Evolutionary conservation across 2,113 vertebrate species (phyloP).

Genomic region (Tauraco erythrolophus): DNA sequence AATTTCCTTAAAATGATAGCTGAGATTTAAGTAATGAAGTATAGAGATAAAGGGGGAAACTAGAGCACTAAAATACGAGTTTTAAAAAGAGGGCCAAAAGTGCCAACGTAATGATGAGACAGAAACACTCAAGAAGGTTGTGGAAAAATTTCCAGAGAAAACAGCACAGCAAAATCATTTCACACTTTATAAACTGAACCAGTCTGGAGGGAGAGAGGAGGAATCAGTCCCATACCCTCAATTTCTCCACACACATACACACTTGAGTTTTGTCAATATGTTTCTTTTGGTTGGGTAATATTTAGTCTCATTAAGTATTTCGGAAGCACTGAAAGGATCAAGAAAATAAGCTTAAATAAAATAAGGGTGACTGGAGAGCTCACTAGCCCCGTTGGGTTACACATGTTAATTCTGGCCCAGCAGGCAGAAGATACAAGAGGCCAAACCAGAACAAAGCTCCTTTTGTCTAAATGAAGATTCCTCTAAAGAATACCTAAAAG

Average conservation of each 20-base stretch:
- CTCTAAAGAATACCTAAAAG: constrained; percentile 2
- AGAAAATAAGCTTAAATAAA: constrained; percentile 9
- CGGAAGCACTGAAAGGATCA: neutral
- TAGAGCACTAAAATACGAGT: neutral
- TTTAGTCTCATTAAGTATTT: neutral
- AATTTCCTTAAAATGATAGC: neutral
- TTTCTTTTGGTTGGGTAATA: neutral
- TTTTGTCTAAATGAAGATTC: constrained; percentile 22
- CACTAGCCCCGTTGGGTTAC: neutral
- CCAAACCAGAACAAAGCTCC: constrained; percentile 13
- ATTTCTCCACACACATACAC: neutral
- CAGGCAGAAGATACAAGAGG: neutral
- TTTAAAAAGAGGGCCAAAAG: neutral
- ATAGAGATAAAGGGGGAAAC: neutral
- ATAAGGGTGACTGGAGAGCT: neutral
- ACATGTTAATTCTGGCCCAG: neutral
- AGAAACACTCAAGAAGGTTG: neutral
- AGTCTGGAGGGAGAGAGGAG: neutral
- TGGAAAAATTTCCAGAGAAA: neutral
- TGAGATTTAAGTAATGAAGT: neutral
- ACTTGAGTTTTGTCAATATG: neutral
- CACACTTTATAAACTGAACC: neutral
- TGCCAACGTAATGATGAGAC: neutral
- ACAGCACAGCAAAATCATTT: neutral
- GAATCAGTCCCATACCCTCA: neutral